Evolutionary conservation across 2,888 invertebrate species (phyloP), one percentile per base, ranked within the genome.

Genomic region (Netelia inedita): DNA sequence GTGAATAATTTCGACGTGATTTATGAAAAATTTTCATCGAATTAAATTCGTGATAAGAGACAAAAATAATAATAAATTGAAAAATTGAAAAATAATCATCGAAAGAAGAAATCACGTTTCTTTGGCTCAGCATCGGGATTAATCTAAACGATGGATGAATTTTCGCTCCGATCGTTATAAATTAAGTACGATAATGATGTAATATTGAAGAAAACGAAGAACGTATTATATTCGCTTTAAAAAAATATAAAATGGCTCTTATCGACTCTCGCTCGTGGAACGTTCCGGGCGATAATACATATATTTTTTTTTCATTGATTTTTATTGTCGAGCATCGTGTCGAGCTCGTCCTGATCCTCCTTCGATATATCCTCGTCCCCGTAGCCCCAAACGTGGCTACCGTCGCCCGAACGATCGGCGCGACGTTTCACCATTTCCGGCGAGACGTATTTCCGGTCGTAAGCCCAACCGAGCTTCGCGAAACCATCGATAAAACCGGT

Each of bases 401-500:
- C 96, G 88, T 96, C 96, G 0, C 96, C 96, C 61, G 94, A 95
- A 88, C 95, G 95, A 21, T 93, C 91, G 1, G 95, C 95, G 19
- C 96, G 93, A 74, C 95, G 92, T n/a, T 94, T 92, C 0, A 96
- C 94, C 95, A 96, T 95, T 81, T 94, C 93, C 0, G 94, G 91
- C 0, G 96, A 95, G 0, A 95, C 96, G n/a, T 93, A 95, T 91
- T 96, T 96, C 94, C 97, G 94, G 91, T 98, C 98, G 91, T 96
- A 97, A 1, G 97, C 98, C 96, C 96, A 97, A 63, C 98, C 98
- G 35, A 98, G 91, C 88, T 94, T 95, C 0, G 97, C 97, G 91
- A 97, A 98, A 5, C 95, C 94, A 91, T 98, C 97, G 86, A 98
- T 98, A 88, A 98, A 96, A 0, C 94, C 95, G 0, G 98, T 97